Evolutionary conservation across 2,888 invertebrate species (phyloP), one percentile per base, ranked within the genome.

Genomic region (Dione vanillae): DNA sequence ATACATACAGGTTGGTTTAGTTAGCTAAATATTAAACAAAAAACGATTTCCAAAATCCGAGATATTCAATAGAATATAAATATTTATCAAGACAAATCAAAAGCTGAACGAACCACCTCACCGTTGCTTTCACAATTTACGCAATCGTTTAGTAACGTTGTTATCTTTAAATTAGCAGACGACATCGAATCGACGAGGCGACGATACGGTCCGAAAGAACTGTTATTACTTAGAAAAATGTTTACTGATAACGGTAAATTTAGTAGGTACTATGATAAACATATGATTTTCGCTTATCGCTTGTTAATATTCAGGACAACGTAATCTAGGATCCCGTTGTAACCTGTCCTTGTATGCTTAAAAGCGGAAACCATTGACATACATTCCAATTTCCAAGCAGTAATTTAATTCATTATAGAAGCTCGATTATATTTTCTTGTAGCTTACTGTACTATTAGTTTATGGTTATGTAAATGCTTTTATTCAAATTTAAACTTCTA

Each of bases 271-370:
- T 61, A 35, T 19, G 10, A 40, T 47, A 49, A 64, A 64, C 40
- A 64, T 47, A 49, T 49, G 64, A 64, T 49, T 37, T 83, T 83
- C 83, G 84, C 87, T 85, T 82, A 82, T 79, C 80, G 78, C 80
- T 77, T 75, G 73, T 90, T 88, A 83, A 84, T 86, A 91, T 91
- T 86, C 91, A 87, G 85, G 84, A 83, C 90, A 82, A 82, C 79
- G 80, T 82, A 80, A 79, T 71, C 77, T 70, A 77, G 76, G 78
- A 82, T 85, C 84, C 88, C 88, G 86, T 86, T 87, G 82, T 72
- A 73, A 67, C 72, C 77, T 74, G 74, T 84, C 86, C 87, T 86
- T 85, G 82, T 83, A 75, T 76, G 82, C 76, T 69, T 73, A 71
- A 83, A 85, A 86, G 85, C 86, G 85, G 86, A 81, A 77, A 84